Base-by-base conservation (phyloP, 1,140 invertebrate species). In the Microplitis demolitor region DNA sequence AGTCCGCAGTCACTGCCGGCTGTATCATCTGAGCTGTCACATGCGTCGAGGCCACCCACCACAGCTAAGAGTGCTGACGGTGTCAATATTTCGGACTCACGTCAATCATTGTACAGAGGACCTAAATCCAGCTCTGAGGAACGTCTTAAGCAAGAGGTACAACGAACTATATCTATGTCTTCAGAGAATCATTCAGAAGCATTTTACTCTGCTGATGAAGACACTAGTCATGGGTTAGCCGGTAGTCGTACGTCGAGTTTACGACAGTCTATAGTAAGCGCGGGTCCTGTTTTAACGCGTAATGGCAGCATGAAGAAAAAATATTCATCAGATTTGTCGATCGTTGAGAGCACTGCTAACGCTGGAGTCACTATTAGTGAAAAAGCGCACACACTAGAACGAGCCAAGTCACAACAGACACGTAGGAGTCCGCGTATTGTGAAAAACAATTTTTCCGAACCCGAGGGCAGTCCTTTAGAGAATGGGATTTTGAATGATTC, bases 181-280 rank as follows among this genome's bases (percentile, higher is more conserved):
- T 95, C 94, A 71, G 95, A 96, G 84, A 95, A 96, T 86, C 94
- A 95, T 78, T 95, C 94, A 0, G 95, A 97, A 85, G 92, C 93
- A 33, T 97, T 96, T 87, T 96, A 95, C 79, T 96, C 95, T 0
- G 95, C 95, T 0, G 95, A 96, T 82, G 95, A 97, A 85, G 94
- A 96, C 78, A 90, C 88, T 3, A 89, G 88, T 89, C 86, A 92
- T 85, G 89, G 87, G 61, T 83, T 88, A 33, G 82, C 81, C 39
- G 78, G 79, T 5, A 86, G 83, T 80, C 77, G 91, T 31, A 91
- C 89, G 6, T 92, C 91, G 0, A 92, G 91, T 75, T 85, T 92
- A 53, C 88, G 90, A 67, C 90, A 92, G 82, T 92, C 91, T 3
- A 85, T 89, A 72, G 73, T 90, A n/a, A 83, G 88, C 62, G 83